Evolutionary conservation across 1,140 invertebrate genomes (phyloP), one percentile per base, ranked within the genome.

Genomic region (Pteromalus puparum): DNA sequence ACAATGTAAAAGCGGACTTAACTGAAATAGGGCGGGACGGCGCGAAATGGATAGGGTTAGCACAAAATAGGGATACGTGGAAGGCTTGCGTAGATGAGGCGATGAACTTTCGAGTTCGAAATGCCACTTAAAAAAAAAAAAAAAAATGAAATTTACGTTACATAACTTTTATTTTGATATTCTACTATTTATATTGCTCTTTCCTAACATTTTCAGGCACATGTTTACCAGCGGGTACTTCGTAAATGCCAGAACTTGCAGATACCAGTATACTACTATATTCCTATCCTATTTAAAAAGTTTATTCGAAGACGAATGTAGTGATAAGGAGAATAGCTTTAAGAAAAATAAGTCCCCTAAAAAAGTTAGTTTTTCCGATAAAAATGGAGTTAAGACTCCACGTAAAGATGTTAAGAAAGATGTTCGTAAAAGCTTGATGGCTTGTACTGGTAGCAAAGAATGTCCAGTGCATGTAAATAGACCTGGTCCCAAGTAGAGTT

Each of bases 401-500:
- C 94, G 94, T 84, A 95, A 95, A 82, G 93, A 94, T 15, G 89
- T 92, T 24, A 93, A 94, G 78, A 88, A 88, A 53, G 93, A 93
- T 21, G 74, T 90, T 70, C 88, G 90, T 65, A 90, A 87, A 87
- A 90, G 95, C 15, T 90, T 96, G 30, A 91, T 96, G 75, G 94
- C 96, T 86, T 98, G 97, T 91, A 96, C 95, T 2, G 96, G 95
- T 0, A 94, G 97, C 87, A 91, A 93, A 73, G 95, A 94, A 1
- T 98, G 98, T 92, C 94, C 95, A 1, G 96, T 98, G 0, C 98
- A 98, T 89, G 94, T 95, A 2, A 94, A 93, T 81, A 93, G 93
- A 84, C 89, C 92, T 28, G 91, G 90, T 82, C 88, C 91, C 0
- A 93, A 92, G 61, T 99, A 98, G 98, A 93, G 94, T 75, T 98